These are phyloP conservation scores for Holothuria scabra DNA, from an alignment of 53 echinoderm and acorn worm genomes.

Conservation along the genomic window DNA sequence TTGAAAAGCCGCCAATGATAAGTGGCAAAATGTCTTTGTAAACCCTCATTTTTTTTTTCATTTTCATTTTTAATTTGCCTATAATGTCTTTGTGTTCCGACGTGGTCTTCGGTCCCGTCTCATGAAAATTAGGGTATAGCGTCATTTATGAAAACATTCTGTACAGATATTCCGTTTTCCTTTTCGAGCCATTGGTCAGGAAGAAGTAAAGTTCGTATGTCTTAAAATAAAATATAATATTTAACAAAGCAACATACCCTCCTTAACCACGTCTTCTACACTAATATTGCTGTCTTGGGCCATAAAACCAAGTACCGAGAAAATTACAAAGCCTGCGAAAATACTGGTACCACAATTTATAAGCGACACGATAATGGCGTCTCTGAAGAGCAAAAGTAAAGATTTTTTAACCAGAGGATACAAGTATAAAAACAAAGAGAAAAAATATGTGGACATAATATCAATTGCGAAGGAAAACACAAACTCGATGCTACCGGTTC, in stretches of 20 bases:
- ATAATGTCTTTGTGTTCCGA: too few species aligned
- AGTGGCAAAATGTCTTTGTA: too few species aligned
- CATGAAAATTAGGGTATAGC: too few species aligned
- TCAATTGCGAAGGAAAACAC: not conserved
- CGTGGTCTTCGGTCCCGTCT: too few species aligned
- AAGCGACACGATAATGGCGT: constrained; percentile 47
- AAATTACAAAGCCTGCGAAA: constrained; percentile 51
- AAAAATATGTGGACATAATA: too few species aligned
- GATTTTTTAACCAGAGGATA: too few species aligned
- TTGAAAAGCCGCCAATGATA: too few species aligned
- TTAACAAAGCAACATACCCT: constrained; percentile 2
- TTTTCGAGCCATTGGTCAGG: too few species aligned
- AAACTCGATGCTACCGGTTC: not conserved
- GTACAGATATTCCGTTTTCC: too few species aligned
- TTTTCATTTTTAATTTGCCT: too few species aligned
- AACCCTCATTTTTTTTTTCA: too few species aligned
- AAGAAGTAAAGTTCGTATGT: not conserved
- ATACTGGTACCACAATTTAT: constrained; percentile 54
- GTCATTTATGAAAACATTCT: too few species aligned
- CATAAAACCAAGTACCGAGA: constrained; percentile 57
- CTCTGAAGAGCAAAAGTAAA: constrained; percentile 22
- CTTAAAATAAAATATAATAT: not conserved
- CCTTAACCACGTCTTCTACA: constrained; percentile 19
- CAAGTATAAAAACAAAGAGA: not conserved
- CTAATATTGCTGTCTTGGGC: constrained; percentile 32